Evolutionary conservation across 2,888 invertebrate species (phyloP), one percentile per base, ranked within the genome.

Genomic region (Acleris literana): DNA sequence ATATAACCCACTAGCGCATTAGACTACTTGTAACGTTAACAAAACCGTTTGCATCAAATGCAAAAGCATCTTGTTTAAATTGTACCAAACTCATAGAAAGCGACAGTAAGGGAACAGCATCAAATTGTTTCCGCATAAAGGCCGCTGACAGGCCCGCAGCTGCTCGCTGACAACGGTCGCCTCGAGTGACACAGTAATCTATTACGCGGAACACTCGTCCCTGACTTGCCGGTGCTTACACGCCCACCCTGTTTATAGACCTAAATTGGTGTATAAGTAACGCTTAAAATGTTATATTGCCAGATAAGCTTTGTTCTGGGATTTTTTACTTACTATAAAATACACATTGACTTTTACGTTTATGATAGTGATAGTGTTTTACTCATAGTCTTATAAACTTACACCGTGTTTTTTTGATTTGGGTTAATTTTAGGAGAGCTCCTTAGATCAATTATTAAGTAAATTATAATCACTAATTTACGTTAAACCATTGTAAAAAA

Each of bases 131-230:
- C 70, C 63, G 53, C 68, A 62, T 71, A 70, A 75, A 74, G 74
- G 72, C 70, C 68, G 70, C 70, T 80, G 84, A 83, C 84, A 83
- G 79, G 69, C 70, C 64, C 80, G 70, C 85, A 84, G 82, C 84
- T 85, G 83, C 71, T 69, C 71, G 78, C 73, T 84, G 86, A 86
- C 86, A 85, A 82, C 85, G 86, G 86, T 83, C 82, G 76, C 70
- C 72, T 51, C 65, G 77, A 76, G 75, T 84, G 86, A 85, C 84
- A 82, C 78, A 73, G 83, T 87, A 83, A 86, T 87, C 84, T 85
- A 85, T 85, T 85, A 85, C 81, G 64, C 66, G 68, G 62, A 60
- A 68, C 64, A 66, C 68, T 69, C 64, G 51, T 54, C 74, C 70
- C 59, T 53, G 62, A 53, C 64, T 62, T 60, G 60, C 44, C n/a